These are phyloP conservation scores for Bubo bubo DNA, from an alignment of 2,113 vertebrate genomes.

Conservation along the genomic window DNA sequence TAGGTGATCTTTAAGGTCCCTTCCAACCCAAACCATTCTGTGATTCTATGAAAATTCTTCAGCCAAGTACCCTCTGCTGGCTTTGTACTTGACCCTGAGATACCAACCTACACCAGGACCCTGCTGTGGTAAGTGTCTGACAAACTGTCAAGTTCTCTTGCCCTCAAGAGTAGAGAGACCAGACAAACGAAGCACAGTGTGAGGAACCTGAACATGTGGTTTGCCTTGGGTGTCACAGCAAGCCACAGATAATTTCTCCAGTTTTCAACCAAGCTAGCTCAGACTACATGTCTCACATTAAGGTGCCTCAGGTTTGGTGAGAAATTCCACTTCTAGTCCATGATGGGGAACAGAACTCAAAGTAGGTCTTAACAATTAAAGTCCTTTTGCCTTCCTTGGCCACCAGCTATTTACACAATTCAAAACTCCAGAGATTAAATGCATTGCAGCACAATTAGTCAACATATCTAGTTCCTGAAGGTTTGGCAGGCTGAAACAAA, in stretches of 20 bases:
- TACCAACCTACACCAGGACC: background rate
- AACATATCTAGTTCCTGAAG: background rate
- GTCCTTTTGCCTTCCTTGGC: background rate
- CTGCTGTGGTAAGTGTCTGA: rapidly evolving
- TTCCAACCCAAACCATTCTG: no score
- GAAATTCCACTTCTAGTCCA: background rate
- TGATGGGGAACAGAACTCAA: background rate
- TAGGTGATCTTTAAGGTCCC: no score
- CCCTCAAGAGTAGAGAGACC: background rate
- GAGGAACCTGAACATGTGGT: background rate
- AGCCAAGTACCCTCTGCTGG: background rate
- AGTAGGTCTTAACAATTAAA: background rate
- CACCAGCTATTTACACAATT: background rate
- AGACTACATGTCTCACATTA: background rate
- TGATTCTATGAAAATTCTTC: background rate
- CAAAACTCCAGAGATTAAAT: background rate
- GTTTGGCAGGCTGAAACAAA: background rate
- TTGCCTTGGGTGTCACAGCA: background rate
- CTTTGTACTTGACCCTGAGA: background rate
- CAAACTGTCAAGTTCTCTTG: background rate
- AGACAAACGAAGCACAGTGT: background rate
- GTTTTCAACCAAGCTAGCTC: background rate
- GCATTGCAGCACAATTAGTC: background rate
- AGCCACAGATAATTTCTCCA: background rate
- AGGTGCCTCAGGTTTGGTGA: background rate